These are phyloP conservation scores for Indicator indicator DNA, from an alignment of 2,113 vertebrate genomes.

Conservation along the genomic window DNA sequence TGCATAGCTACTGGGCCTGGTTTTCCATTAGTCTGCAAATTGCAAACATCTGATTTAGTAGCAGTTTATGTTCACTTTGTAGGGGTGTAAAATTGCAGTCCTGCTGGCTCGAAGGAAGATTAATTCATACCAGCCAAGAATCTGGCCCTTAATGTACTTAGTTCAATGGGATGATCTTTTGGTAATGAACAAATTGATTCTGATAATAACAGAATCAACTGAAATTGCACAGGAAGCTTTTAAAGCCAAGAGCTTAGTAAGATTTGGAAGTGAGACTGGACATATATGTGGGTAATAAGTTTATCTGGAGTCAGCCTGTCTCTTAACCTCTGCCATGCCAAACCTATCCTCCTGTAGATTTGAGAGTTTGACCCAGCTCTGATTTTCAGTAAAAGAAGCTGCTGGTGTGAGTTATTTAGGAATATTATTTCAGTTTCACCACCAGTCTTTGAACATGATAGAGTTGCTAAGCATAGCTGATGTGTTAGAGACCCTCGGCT, in stretches of 20 bases:
- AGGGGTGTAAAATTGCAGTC: constrained; percentile 6
- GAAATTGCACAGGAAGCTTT: constrained; percentile 21
- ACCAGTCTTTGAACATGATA: neutral
- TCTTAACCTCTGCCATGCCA: neutral
- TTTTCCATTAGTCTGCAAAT: constrained; percentile 48
- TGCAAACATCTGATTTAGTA: constrained; percentile 38
- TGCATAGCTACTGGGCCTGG: neutral
- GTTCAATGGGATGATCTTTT: constrained; percentile 24
- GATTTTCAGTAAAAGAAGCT: neutral
- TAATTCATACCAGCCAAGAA: constrained; percentile 16
- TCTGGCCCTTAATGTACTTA: constrained; percentile 28
- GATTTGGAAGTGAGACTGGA: neutral
- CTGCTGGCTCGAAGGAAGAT: neutral
- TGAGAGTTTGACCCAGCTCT: neutral
- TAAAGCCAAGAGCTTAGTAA: constrained; percentile 11
- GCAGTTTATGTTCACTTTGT: constrained; percentile 37
- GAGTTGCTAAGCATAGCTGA: neutral
- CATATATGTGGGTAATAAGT: neutral
- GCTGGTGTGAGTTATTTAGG: neutral
- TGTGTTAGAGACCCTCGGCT: accelerated
- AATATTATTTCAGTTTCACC: neutral
- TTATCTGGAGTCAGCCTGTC: neutral
- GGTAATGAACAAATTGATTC: constrained; percentile 52
- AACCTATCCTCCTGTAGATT: neutral
- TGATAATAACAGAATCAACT: constrained; percentile 47